Evolutionary conservation across 1,140 invertebrate genomes (phyloP), one percentile per base, ranked within the genome.

Genomic region (Drosophila erecta): DNA sequence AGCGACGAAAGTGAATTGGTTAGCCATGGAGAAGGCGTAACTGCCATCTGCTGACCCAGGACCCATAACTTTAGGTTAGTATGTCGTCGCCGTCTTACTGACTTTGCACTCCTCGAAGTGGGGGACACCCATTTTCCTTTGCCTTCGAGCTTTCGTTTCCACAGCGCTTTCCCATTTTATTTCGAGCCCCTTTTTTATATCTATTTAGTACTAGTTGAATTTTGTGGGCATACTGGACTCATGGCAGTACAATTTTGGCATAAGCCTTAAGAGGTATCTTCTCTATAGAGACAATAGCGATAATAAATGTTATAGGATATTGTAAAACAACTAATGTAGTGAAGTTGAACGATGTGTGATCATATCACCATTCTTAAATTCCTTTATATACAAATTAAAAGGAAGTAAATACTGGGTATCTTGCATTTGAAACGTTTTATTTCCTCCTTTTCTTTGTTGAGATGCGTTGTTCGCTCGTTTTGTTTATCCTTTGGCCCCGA

Each of bases 11-110:
- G 76, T 64, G 62, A 76, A 79, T 74, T 60, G 76, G 76, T 85
- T 84, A 83, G 61, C 73, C 73, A 76, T 76, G 74, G 64, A 77
- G 53, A 77, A 76, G 73, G 74, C 74, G 64, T 77, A 76, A 76
- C 73, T 66, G 71, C 47, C 53, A 77, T 89, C 84, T 87, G 83
- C 83, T 87, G 84, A 89, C 83, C 84, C 75, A 46, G 75, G 50
- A 64, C 79, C 71, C 67, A 72, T 85, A 79, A 84, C 84, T 84
- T 84, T 89, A 89, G 84, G 84, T 89, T 90, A 89, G 84, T 89
- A 90, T 84, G 69, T 75, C 62, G 46, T 59, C 46, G 53, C 76
- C 44, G 44, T 78, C 75, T 65, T 78, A 72, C 65, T 72, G 66
- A 64, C 76, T 80, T 67, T 43, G 60, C 47, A 62, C 79, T 30